Evolutionary conservation across 2,888 invertebrate species (phyloP), one percentile per base, ranked within the genome.

Genomic region (Salticus scenicus): DNA sequence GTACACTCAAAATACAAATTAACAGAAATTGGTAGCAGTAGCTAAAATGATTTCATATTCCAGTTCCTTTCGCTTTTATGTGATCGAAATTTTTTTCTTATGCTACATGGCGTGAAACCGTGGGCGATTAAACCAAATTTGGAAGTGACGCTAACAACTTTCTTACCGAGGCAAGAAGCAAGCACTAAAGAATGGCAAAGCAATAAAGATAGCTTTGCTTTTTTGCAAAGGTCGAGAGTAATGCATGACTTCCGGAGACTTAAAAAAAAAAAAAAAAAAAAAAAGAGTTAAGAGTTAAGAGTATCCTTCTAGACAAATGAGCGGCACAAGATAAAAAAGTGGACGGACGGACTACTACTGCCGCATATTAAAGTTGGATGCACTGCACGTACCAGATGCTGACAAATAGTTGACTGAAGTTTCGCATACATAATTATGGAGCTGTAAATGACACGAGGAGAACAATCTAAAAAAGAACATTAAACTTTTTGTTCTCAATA

Each of bases 291-390:
- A 64, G n/a, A n/a, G n/a, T n/a, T 42, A 66, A 66, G 42, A 66
- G 17, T 57, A 70, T 57, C 30, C 10, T 41, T 10, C 12, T 24
- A 78, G 71, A 71, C 78, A 78, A 78, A 77, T 70, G 77, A 70
- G 77, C 28, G 31, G 67, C 51, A 63, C 20, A 72, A 71, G 71
- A 78, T 71, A 71, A 71, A 77, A 71, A 72, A 78, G 64, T 20
- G 71, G 57, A 24, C 24, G 57, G 24, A 57, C 57, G 57, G n/a
- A n/a, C n/a, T n/a, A n/a, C n/a, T n/a, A n/a, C n/a, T n/a, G n/a
- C n/a, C n/a, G n/a, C n/a, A n/a, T n/a, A n/a, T n/a, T n/a, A n/a
- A n/a, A n/a, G n/a, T n/a, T n/a, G 24, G 24, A 57, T 20, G 24
- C n/a, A n/a, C n/a, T 10, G 17, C 17, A 57, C 2, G 57, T 57